Evolutionary conservation across 2,113 vertebrate species (phyloP), one percentile per base, ranked within the genome.

Genomic region (Collichthys lucidus): DNA sequence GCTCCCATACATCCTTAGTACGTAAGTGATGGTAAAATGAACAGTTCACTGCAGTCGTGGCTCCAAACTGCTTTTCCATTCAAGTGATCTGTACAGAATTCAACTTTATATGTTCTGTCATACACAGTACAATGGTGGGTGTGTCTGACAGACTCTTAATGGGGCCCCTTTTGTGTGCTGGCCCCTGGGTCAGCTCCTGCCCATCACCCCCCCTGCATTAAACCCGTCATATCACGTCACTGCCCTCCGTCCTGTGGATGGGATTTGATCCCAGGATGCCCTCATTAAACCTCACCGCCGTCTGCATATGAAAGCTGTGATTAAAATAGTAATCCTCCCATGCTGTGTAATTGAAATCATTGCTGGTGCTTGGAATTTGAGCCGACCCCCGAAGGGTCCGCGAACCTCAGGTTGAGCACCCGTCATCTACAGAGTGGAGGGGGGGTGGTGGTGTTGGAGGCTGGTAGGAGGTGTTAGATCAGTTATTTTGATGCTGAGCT

Each of bases 401-500:
- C 42, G 35, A 44, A 42, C 83, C 74, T n/a, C 61, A 68, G 1
- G 0, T 72, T 89, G 22, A 14, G 2, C 46, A 69, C 14, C 77
- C 9, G 29, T n/a, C 66, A 29, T 40, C 42, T 11, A 24, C 47
- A 55, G 59, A 53, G 29, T 40, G 7, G 56, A 26, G 31, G 24
- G 22, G 40, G n/a, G n/a, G 56, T 4, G 61, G 63, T 8, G 35
- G 35, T 35, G 35, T 40, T 40, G 35, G 35, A 40, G 66, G 50
- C 24, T 46, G 60, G 77, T 61, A 67, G 73, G 89, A 65, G 82
- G 80, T 60, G 78, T 75, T 61, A 19, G n/a, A 42, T 52, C 42
- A 1, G 56, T 60, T 79, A 59, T 88, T 88, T 86, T 65, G 75
- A 76, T 62, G 29, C 56, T 7, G 61, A 68, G 47, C 40, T 65